Evolutionary conservation across 2,888 invertebrate genomes (phyloP), one percentile per base, ranked within the genome.

Genomic region (Prionchulus punctatus): DNA sequence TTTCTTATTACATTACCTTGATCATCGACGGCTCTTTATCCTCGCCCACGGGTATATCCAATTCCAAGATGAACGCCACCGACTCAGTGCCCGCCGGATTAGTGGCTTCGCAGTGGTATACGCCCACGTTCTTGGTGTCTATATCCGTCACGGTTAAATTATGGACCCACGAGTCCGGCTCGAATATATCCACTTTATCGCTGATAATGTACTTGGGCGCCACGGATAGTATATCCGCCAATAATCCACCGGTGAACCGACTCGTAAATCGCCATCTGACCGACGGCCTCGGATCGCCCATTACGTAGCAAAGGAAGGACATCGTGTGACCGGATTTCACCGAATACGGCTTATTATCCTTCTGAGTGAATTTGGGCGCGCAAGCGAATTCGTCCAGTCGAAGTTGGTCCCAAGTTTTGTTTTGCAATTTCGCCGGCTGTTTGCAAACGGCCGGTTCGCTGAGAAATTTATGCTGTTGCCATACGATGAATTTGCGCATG

Each of bases 361-460:
- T 12, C 12, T 12, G 45, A 7, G 12, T 3, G 18, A 53, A 27
- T 43, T 43, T 18, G 26, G 53, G 53, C 4, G 53, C 25, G 21
- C 53, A 53, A 4, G 53, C 53, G 23, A 53, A 53, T 26, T 53
- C 53, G 43, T 53, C 43, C n/a, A 36, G 15, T 31, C 28, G 30
- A 18, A 31, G 21, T 21, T 52, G n/a, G 25, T 53, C 43, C 43
- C 53, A 53, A 4, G 15, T 42, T 43, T 53, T 53, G 25, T 18
- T 27, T 18, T 27, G 4, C 18, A 36, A 18, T 36, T 42, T 53
- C 2, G 3, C 25, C 3, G 53, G 53, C 3, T 2, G 12, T 2
- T n/a, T n/a, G 43, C 53, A 53, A 2, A 23, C 3, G 2, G 53
- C 25, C 43, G 53, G 53, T 27, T 53, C 27, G 26, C 27, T 18